phyloP scores from a whole-genome alignment of 2,113 vertebrate genomes.

The Turdus rufiventris region DNA sequence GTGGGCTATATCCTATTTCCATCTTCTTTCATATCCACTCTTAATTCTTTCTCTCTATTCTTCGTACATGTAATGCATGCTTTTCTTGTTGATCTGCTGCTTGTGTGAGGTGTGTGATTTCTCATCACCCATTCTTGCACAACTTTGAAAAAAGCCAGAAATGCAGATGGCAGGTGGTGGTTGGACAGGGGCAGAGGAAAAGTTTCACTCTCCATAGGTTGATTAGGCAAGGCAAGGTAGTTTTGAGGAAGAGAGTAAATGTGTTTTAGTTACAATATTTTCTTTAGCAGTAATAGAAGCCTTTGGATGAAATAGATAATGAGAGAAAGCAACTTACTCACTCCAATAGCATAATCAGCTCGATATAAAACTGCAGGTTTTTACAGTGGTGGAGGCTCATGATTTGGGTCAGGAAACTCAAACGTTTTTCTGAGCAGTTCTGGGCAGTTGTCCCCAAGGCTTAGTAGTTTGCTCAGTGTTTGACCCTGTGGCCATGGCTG shows the following conservation, averaged over 20 bases:
- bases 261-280: background rate
- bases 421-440: background rate
- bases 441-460: background rate
- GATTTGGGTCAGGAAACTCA: background rate
- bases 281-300: background rate
- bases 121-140: background rate
- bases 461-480: background rate
- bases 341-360: background rate
- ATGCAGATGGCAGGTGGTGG: background rate
- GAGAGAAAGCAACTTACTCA: background rate
- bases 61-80: background rate
- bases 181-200: background rate
- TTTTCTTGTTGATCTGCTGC: background rate
- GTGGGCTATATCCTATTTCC: background rate
- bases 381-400: background rate
- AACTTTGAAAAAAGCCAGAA: background rate
- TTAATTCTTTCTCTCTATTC: background rate
- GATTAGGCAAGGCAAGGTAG: background rate
- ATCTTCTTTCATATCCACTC: background rate
- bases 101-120: accelerated
- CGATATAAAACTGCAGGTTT: background rate
- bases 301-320: background rate
- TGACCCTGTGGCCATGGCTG: accelerated
- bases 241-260: background rate
- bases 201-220: background rate